Evolutionary conservation across 2,113 vertebrate species (phyloP), one percentile per base, ranked within the genome.

Genomic region (Picathartes gymnocephalus): DNA sequence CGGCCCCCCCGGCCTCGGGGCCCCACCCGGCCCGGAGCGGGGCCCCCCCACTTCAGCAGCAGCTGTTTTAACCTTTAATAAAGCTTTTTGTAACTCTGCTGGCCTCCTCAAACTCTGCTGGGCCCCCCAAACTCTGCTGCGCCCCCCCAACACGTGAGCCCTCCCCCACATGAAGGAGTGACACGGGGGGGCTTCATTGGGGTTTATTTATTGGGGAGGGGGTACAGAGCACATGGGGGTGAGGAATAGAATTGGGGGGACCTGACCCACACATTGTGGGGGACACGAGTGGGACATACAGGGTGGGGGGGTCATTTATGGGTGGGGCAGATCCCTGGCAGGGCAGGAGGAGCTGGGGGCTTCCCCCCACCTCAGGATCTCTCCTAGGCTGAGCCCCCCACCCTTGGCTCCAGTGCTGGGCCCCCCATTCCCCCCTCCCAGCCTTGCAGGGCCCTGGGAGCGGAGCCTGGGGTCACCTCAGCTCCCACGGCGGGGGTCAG

Each of bases 51-150:
- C 47, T 44, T 72, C 92, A 89, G 94, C 87, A 73, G 62, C 64
- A 21, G 84, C 94, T 92, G 84, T 95, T 94, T 95, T 90, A 94
- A 94, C 82, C 91, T 94, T 94, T 92, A 92, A 85, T 94, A 94
- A 96, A 96, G 53, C 69, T 58, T 96, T 96, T 96, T 96, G 86
- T 95, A 96, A 95, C 19, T n/a, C n/a, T n/a, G n/a, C n/a, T n/a
- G n/a, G n/a, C n/a, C n/a, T n/a, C n/a, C n/a, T n/a, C n/a, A n/a
- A n/a, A 10, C 54, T 30, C 60, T n/a, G 45, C 21, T 22, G 64
- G 2, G 19, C 17, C 35, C 40, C 19, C 50, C 70, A 4, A 16
- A 10, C 54, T 30, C 60, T n/a, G 45, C 20, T 21, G 65, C 1
- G 19, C 17, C 35, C 42, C 19, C 50, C 70, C 4, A 2, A 47